Evolutionary conservation across 2,797 vertebrate genomes (phyloP), one percentile per base, ranked within the genome.

Genomic region (Calcarius lapponicus): DNA sequence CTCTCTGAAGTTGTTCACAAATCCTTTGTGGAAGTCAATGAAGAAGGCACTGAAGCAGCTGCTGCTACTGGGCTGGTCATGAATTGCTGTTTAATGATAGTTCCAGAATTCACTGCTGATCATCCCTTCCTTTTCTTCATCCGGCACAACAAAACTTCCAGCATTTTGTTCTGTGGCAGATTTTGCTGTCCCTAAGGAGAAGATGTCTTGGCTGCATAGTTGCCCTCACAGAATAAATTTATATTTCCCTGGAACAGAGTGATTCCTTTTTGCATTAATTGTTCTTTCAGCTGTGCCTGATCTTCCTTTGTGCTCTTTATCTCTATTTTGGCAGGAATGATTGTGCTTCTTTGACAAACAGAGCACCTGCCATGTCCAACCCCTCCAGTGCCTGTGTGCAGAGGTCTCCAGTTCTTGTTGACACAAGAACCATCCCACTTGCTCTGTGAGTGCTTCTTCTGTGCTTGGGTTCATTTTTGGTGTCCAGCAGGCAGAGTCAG

Each of bases 61-160:
- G 93, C 96, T 50, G 95, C 95, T 31, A n/a, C n/a, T n/a, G n/a
- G n/a, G n/a, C n/a, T n/a, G n/a, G n/a, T n/a, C n/a, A n/a, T n/a
- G n/a, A n/a, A n/a, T n/a, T n/a, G n/a, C n/a, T n/a, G n/a, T n/a
- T n/a, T n/a, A n/a, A n/a, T n/a, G 51, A 31, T 5, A 53, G 11
- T 53, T 53, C 51, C 40, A 6, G 25, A 29, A 1, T 98, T 99
- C 74, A 95, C 84, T 15, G 98, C 98, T 7, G 97, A 99, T 94
- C 99, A 98, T 88, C 99, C 99, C 6, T 99, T 99, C 98, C 97
- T 99, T 42, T 99, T 99, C 97, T 98, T 99, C 95, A 99, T 99
- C 92, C 93, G 97, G 36, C 98, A 99, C 61, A 98, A 97, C 54
- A 87, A 94, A 80, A 97, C 98, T 71, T 86, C 22, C 22, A 98